These are phyloP conservation scores for Palythoa grandiflora DNA, from an alignment of 92 coral and sea anemone species.

Conservation along the genomic window DNA sequence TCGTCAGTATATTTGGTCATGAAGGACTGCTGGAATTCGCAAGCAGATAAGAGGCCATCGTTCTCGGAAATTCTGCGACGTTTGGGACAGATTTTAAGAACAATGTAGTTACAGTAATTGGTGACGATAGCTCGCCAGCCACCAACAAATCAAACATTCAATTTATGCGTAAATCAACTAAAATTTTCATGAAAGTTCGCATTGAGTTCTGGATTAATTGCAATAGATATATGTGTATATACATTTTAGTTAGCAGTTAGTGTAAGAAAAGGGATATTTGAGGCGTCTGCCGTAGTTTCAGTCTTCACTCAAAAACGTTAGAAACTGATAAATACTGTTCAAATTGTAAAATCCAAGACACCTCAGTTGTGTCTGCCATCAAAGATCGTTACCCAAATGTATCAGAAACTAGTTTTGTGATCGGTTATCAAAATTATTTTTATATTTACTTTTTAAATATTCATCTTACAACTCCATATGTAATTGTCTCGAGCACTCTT, in stretches of 20 bases:
- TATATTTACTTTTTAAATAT: neutral
- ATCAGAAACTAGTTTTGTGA: neutral
- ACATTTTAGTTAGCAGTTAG: neutral
- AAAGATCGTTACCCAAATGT: neutral
- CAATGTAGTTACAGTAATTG: neutral
- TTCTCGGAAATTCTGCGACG: constrained; percentile 81
- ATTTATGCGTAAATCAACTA: neutral
- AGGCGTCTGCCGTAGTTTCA: neutral
- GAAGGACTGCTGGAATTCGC: constrained; percentile 91
- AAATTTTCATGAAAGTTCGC: neutral
- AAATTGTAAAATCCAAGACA: neutral
- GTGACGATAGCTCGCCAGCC: neutral
- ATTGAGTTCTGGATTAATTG: neutral
- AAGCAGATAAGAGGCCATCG: constrained; percentile 75
- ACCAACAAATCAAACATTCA: neutral
- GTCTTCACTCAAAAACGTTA: neutral
- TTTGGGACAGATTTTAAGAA: constrained; percentile 67
- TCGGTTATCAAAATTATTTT: neutral
- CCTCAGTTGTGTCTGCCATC: neutral
- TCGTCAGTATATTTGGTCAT: constrained; percentile 81
- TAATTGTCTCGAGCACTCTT: too few relatives aligned
- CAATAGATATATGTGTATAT: neutral
- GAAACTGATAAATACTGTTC: neutral
- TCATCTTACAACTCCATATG: too few relatives aligned
- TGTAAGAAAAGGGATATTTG: neutral